Evolutionary conservation across 2,888 invertebrate species (phyloP), one percentile per base, ranked within the genome.

Genomic region (Caenorhabditis doughertyi): DNA sequence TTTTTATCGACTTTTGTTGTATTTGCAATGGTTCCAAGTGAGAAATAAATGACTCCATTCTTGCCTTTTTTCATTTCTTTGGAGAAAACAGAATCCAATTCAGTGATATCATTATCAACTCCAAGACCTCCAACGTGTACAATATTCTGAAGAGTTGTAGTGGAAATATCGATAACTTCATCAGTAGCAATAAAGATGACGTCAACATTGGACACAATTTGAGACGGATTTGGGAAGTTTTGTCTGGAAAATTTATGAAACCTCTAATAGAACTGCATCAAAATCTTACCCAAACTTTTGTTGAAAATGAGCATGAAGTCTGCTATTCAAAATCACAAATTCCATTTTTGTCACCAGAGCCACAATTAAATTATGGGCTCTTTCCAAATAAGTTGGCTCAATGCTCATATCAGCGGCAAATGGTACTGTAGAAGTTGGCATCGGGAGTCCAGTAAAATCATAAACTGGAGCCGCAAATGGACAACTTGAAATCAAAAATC

Each of bases 111-210:
- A 9, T 85, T 71, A 27, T 76, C 73, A 0, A 83, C 44, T n/a
- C 84, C 85, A n/a, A 85, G 44, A 9, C 89, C 89, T 18, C 89
- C 89, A 56, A 89, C 82, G 55, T 88, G 84, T 9, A 89, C 76
- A 47, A 86, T 55, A 62, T 89, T 89, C n/a, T 81, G 88, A 23
- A 84, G 67, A 8, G 83, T 82, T 13, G 85, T 86, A 0, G 88
- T 65, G 8, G 88, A 83, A 51, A 88, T 79, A 18, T 88, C 89
- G 18, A 89, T 72, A 8, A 89, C 53, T 47, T 89, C 89, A 47
- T 89, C 89, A 0, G 82, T 84, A 9, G 86, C 81, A 27, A 89
- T 71, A 18, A 89, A 88, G 29, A 87, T 81, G n/a, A 89, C 64
- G 32, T 88, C 87, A 21, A 86, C 80, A 39, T 84, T 64, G 23